A percentile compares a stretch with the other conserved stretches of the same genome.
Conservation (phyloP, 2,797 vertebrate genomes). For the Hipposideros larvatus region DNA sequence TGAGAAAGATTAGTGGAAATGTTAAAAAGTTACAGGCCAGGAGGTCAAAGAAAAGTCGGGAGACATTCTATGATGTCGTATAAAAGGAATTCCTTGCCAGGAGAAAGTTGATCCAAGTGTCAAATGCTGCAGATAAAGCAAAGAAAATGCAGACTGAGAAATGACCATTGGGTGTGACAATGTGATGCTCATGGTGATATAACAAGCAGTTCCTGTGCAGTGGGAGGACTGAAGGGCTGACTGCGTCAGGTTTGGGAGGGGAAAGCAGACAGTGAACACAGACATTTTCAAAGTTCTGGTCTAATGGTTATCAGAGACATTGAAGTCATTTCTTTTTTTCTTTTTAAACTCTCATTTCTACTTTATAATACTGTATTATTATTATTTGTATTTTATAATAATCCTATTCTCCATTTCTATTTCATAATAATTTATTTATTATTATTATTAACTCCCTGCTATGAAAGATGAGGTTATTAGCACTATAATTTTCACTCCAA, state of each 20-base stretch:
- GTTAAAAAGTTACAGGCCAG: not conserved
- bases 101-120: not conserved
- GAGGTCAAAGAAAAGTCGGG: not conserved
- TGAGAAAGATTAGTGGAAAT: not conserved
- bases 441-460: not conserved
- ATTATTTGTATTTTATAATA: not conserved
- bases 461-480: constrained; percentile 6
- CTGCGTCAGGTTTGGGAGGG: not conserved
- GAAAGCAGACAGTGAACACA: not conserved
- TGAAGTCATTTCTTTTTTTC: not conserved
- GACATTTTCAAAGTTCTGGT: not conserved
- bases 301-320: not conserved
- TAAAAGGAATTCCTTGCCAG: not conserved
- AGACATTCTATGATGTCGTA: not conserved
- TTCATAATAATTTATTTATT: not conserved
- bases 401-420: not conserved
- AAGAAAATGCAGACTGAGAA: not conserved
- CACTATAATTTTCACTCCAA: not conserved
- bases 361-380: not conserved
- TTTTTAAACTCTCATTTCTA: not conserved
- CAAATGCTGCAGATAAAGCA: not conserved
- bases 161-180: not conserved
- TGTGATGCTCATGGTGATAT: not conserved
- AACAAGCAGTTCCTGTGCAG: not conserved
- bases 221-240: not conserved